phyloP scores from a whole-genome alignment of 2,888 invertebrate species.

The Patella pellucida region DNA sequence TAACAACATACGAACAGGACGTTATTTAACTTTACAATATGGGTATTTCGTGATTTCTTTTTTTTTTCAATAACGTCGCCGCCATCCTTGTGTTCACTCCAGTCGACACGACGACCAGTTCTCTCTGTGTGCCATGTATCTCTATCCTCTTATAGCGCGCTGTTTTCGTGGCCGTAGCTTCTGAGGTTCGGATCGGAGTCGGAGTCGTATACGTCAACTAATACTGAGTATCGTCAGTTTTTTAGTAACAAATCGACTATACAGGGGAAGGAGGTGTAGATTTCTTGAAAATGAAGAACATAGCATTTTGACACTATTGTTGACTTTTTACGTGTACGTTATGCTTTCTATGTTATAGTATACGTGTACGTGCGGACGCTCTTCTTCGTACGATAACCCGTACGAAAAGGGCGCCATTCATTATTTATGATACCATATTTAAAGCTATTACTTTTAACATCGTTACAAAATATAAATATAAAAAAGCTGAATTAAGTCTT shows the following conservation, averaged over 20 bases:
- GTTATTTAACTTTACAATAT: constrained; percentile 1
- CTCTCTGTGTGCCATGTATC: too few species aligned
- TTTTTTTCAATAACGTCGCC: constrained; percentile 5
- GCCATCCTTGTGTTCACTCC: constrained; percentile 5
- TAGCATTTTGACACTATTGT: not conserved
- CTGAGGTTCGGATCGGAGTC: too few species aligned
- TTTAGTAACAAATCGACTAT: too few species aligned
- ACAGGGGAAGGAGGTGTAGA: too few species aligned
- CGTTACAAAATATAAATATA: constrained; percentile 3
- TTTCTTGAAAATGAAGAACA: too few species aligned
- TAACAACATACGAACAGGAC: constrained; percentile 1
- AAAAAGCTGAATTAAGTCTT: not conserved
- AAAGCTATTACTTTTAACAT: constrained; percentile 4
- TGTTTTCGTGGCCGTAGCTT: too few species aligned
- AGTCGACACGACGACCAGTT: not conserved
- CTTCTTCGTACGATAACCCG: not conserved
- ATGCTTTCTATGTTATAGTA: not conserved
- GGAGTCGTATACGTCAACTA: too few species aligned
- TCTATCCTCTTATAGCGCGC: too few species aligned
- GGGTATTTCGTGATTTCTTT: constrained; percentile 3
- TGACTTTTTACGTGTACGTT: not conserved
- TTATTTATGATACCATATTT: constrained; percentile 5
- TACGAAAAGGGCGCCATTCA: not conserved
- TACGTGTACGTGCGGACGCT: not conserved
- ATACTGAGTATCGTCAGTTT: too few species aligned